Percentiles rank a stretch among this genome's conserved stretches.
Evolutionary conservation across 2,797 vertebrate genomes (phyloP).

Genomic region (Lagodon rhomboides): DNA sequence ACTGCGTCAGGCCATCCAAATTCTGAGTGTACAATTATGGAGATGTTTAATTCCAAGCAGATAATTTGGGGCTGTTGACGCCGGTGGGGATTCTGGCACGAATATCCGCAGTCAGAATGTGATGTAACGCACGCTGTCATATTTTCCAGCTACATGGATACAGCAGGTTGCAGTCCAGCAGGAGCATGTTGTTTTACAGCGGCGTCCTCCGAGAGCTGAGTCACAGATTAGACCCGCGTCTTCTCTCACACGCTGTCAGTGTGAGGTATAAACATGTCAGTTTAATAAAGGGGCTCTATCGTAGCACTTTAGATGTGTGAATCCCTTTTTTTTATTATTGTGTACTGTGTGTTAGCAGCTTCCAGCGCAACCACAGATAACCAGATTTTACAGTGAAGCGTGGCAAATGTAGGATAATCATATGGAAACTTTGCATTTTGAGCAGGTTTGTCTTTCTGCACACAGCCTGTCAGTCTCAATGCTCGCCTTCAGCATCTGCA

Average conservation of each 20-base stretch:
- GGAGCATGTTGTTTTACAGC: neutral
- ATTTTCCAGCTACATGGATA: slow-evolving; percentile 19
- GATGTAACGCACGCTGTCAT: slow-evolving; percentile 27
- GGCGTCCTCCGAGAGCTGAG: neutral
- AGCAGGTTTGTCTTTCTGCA: neutral
- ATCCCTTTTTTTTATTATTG: no score
- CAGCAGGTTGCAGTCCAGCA: slow-evolving; percentile 28
- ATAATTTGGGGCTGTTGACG: slow-evolving; percentile 43
- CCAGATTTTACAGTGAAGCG: neutral
- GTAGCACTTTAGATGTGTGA: no score
- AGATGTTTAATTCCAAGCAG: slow-evolving; percentile 28
- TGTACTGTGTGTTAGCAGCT: no score
- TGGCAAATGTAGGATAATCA: neutral
- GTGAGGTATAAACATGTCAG: neutral
- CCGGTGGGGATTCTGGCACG: slow-evolving; percentile 32
- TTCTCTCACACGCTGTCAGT: neutral
- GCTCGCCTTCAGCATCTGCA: no score
- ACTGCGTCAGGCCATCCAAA: slow-evolving; percentile 24
- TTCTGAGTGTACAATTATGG: slow-evolving; percentile 2
- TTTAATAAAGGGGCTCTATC: no score
- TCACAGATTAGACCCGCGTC: neutral
- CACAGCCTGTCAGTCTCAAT: neutral
- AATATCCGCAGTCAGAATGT: slow-evolving; percentile 24
- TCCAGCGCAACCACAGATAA: no score
- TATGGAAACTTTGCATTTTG: neutral